These are phyloP conservation scores for Platypus cylindrus DNA, from an alignment of 2,888 invertebrate genomes.

Conservation along the genomic window DNA sequence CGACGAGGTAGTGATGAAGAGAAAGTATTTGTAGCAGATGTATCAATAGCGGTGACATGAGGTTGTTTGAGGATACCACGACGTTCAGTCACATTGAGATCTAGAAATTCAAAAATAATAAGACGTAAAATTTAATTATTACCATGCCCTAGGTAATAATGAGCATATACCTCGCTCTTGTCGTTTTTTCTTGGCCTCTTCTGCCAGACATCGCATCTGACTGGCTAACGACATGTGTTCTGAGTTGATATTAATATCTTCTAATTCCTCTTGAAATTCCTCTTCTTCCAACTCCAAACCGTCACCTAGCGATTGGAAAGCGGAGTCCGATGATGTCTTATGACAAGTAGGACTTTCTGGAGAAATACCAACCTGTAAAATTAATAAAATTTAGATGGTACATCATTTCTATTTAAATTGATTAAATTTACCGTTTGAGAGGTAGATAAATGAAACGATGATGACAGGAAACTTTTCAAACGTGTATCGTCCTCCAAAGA, in stretches of 20 bases:
- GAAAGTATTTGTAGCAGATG: conserved; percentile 1
- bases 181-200: conserved; percentile 32
- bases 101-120: too few relatives aligned
- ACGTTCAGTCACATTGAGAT: conserved; percentile 11
- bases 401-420: not conserved
- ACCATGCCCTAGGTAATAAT: not conserved
- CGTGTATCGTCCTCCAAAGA: conserved; percentile 24
- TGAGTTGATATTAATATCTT: conserved; percentile 10
- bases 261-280: conserved; percentile 17
- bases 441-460: conserved; percentile 19
- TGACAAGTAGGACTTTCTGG: conserved; percentile 42
- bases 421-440: conserved; percentile 8
- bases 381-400: conserved; percentile 1
- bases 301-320: conserved; percentile 36
- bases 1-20: conserved; percentile 8
- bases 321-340: conserved; percentile 43
- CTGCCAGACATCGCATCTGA: conserved; percentile 42
- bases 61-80: conserved; percentile 17
- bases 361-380: conserved; percentile 34
- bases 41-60: too few relatives aligned
- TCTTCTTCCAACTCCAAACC: conserved; percentile 33
- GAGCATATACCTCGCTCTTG: conserved; percentile 35
- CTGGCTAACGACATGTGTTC: conserved; percentile 13
- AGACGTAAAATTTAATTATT: conserved; percentile 4
- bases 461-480: conserved; percentile 23